phyloP scores from a whole-genome alignment of 1,140 invertebrate species.

The Lucilia sericata region DNA sequence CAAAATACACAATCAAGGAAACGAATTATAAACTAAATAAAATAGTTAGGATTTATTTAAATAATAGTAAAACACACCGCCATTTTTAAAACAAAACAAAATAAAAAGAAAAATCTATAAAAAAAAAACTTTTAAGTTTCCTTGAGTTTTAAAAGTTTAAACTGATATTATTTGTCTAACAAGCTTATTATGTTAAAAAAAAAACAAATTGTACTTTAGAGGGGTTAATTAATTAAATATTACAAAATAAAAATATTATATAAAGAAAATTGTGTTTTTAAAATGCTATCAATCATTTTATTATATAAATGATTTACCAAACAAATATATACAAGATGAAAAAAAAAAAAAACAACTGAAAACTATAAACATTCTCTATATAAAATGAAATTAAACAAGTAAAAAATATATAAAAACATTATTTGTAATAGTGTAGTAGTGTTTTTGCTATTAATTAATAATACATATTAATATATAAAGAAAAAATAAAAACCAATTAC shows the following conservation, averaged over 20 bases:
- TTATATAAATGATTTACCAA: conserved; percentile 13
- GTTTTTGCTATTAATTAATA: conserved; percentile 37
- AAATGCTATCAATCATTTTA: not conserved
- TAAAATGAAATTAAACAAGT: not conserved
- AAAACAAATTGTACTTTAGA: not conserved
- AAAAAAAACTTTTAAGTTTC: not conserved
- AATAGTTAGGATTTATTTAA: conserved; percentile 12
- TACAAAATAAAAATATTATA: too few species aligned
- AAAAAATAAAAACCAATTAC: conserved; percentile 2
- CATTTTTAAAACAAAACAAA: not conserved
- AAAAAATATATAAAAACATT: not conserved
- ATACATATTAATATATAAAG: not conserved
- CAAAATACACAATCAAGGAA: not conserved
- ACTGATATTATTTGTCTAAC: not conserved
- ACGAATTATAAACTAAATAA: not conserved
- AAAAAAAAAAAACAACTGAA: not conserved
- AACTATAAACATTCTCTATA: conserved; percentile 24
- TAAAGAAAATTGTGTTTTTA: not conserved
- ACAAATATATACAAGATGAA: too few species aligned
- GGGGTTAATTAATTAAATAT: not conserved
- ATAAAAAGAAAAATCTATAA: too few species aligned
- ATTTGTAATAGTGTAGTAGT: conserved; percentile 38
- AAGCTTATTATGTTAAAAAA: not conserved
- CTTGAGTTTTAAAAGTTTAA: not conserved
- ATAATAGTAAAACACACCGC: not conserved